Conservation (phyloP, 2,797 vertebrate genomes). For the Hoplostethus mediterraneus region DNA sequence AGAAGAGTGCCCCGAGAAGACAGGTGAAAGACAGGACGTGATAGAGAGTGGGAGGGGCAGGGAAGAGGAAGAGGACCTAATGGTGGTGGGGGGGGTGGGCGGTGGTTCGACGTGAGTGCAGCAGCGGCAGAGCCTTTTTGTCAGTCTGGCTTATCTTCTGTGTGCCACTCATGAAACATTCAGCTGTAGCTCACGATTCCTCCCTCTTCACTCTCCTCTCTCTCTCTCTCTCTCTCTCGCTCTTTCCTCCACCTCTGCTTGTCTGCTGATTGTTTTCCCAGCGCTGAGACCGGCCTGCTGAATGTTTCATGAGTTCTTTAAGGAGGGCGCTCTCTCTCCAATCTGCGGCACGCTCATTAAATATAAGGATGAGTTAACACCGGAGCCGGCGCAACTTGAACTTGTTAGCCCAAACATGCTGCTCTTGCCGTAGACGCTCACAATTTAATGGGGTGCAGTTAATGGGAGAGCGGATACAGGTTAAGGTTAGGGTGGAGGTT, state of each 20-base stretch:
- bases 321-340: slow-evolving; percentile 49
- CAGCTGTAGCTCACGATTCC: slow-evolving; percentile 70
- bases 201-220: slow-evolving; percentile 60
- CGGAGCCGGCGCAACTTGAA: slow-evolving; percentile 50
- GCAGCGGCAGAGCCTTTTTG: slow-evolving; percentile 61
- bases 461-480: slow-evolving; percentile 24
- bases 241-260: slow-evolving; percentile 69
- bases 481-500: slow-evolving; percentile 43
- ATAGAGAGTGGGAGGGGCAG: slow-evolving; percentile 69
- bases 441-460: slow-evolving; percentile 44
- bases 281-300: slow-evolving; percentile 64
- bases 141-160: slow-evolving; percentile 80
- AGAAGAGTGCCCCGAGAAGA: slow-evolving; percentile 57
- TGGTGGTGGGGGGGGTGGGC: slow-evolving; percentile 33
- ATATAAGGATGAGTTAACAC: slow-evolving; percentile 64
- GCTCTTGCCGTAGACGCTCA: slow-evolving; percentile 29
- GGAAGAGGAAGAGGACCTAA: slow-evolving; percentile 69
- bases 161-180: slow-evolving; percentile 83
- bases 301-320: slow-evolving; percentile 77
- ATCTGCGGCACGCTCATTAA: slow-evolving; percentile 68
- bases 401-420: slow-evolving; percentile 62
- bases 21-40: slow-evolving; percentile 74
- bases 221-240: slow-evolving; percentile 52
- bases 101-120: slow-evolving; percentile 69
- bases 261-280: slow-evolving; percentile 76